phyloP scores from a whole-genome alignment of 2,113 vertebrate genomes.

The Oncorhynchus tshawytscha region DNA sequence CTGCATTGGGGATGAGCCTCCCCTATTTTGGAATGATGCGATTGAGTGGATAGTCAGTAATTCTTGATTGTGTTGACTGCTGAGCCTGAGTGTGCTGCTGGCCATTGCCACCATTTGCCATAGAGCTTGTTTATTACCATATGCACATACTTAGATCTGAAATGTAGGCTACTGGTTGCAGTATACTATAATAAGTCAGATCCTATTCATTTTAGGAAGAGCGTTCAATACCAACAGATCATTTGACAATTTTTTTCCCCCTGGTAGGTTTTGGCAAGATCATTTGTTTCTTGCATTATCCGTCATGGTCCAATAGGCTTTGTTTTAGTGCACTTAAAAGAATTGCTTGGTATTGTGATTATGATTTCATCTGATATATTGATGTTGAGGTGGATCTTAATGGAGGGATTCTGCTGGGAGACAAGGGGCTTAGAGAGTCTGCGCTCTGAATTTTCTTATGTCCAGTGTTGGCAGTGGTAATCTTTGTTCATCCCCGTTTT shows the following conservation, averaged over 20 bases:
- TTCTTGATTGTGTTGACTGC: background rate
- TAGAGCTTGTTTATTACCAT: background rate
- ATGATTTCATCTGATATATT: slow-evolving; percentile 4
- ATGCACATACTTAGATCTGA: background rate
- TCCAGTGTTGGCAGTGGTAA: background rate
- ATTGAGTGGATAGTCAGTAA: background rate
- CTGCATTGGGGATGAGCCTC: background rate
- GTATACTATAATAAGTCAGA: too few relatives aligned
- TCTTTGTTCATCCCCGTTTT: background rate
- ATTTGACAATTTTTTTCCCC: rapidly evolving
- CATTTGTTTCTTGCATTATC: slow-evolving; percentile 2
- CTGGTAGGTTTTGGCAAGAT: background rate
- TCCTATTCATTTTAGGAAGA: too few relatives aligned
- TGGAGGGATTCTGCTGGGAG: background rate
- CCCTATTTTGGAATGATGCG: background rate
- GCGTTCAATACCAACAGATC: too few relatives aligned
- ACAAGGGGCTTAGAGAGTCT: background rate
- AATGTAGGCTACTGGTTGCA: too few relatives aligned
- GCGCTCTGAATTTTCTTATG: background rate
- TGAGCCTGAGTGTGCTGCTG: background rate
- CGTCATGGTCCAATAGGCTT: background rate
- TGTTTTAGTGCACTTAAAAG: slow-evolving; percentile 9
- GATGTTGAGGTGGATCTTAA: background rate
- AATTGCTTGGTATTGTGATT: slow-evolving; percentile 9
- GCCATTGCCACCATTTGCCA: background rate